Evolutionary conservation across 2,888 invertebrate genomes (phyloP).

Genomic region (Scrobipalpa atriplicella): DNA sequence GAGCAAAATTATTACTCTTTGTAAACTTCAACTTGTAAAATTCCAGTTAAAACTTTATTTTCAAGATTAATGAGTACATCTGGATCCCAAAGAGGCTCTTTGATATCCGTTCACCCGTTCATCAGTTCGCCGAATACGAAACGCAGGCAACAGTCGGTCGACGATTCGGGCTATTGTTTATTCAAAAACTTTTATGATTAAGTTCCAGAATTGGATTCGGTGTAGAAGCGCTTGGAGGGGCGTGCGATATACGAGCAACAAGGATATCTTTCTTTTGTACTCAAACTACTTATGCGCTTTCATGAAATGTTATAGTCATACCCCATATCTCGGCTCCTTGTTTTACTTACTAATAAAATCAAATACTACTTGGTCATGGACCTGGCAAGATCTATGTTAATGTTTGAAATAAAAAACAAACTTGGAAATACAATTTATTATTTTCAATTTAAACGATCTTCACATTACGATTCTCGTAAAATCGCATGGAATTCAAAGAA

Average conservation of each 20-base stretch:
- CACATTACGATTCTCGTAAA: neutral
- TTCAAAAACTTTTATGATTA: conserved; percentile 64
- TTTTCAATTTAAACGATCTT: neutral
- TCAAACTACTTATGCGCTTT: too few relatives aligned
- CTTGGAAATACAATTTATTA: too few relatives aligned
- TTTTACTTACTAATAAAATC: too few relatives aligned
- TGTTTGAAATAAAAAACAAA: too few relatives aligned
- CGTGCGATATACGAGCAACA: conserved; percentile 28
- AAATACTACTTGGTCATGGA: too few relatives aligned
- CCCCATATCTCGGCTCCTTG: too few relatives aligned
- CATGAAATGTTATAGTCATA: too few relatives aligned
- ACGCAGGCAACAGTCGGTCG: conserved; percentile 36
- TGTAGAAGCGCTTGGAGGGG: conserved; percentile 26
- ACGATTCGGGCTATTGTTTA: conserved; percentile 52
- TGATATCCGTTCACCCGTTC: conserved; percentile 8
- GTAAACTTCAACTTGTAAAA: neutral
- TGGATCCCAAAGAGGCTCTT: neutral
- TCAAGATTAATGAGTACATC: neutral
- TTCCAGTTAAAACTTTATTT: neutral
- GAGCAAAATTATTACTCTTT: too few relatives aligned
- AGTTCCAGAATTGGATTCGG: conserved; percentile 54
- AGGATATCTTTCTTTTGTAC: neutral
- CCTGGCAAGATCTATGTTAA: too few relatives aligned
- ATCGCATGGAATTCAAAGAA: neutral
- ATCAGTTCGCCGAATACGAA: neutral